Evolutionary conservation across 2,888 invertebrate genomes (phyloP), one percentile per base, ranked within the genome.

Genomic region (Capitulum mitella): DNA sequence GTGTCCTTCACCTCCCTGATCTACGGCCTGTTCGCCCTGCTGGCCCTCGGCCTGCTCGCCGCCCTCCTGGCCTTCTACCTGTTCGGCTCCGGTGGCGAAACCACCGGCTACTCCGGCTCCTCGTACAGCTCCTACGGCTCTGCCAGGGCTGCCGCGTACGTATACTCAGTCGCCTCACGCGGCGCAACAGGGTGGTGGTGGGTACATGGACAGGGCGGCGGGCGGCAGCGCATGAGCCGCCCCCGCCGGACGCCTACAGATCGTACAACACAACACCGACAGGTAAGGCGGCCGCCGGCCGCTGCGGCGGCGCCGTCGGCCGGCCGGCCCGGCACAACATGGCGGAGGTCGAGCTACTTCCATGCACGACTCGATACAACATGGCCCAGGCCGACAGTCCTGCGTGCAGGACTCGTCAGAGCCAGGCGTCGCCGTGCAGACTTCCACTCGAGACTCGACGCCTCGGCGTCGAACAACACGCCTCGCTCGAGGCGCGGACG

Each of bases 111-210:
- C 46, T 43, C 75, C 10, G 29, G 29, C 29, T 12, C 26, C 46
- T 43, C 46, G 29, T 43, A 46, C 75, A 46, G 75, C 46, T 12
- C 14, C 46, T 75, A 75, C 75, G 75, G 75, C 43, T 75, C 75
- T 3, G 75, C 43, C 16, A 37, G 75, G 19, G 37, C 40, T 14
- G 75, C 75, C 26, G 43, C 43, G 75, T 75, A 75, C 75, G 75
- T 75, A 70, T 29, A 29, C 29, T n/a, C 6, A 58, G 3, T 29
- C 19, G 54, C 19, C 22, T 10, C n/a, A 3, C 6, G n/a, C 58
- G 58, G 29, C 58, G 19, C 5, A 29, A 58, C 58, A 58, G 58
- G 61, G 61, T 14, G 70, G 70, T 70, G 70, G 37, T 22, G 70
- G 70, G 70, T 12, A 70, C 32, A 70, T 32, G 61, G 61, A 1